Evolutionary conservation across 2,888 invertebrate genomes (phyloP), one percentile per base, ranked within the genome.

Genomic region (Aphelenchoides bicaudatus): DNA sequence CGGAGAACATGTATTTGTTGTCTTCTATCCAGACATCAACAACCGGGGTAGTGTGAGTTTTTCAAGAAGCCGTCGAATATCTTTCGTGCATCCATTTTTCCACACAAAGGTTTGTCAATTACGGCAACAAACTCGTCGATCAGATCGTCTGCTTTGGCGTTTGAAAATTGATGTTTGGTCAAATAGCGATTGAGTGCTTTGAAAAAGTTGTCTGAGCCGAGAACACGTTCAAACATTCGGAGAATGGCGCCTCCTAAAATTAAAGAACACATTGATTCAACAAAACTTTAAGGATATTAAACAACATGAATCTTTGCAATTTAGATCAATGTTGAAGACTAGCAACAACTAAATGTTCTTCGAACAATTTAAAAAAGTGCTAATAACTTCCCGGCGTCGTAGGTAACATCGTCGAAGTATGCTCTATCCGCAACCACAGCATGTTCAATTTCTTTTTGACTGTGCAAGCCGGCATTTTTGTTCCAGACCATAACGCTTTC

Each of bases 101-200:
- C 49, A 21, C 49, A 49, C 10, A 49, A 21, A 8, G 49, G 27
- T 39, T 53, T 37, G 25, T 1, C 2, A 1, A 28, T 49, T 27
- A 49, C 38, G 10, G n/a, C 21, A 10, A n/a, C 27, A 23, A 88
- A 83, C 28, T 85, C 84, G 47, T 84, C 82, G 90, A 91, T 90
- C 0, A 91, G 83, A 76, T 91, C 89, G 72, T 87, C 83, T 13
- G 86, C 87, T 62, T 87, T 88, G 10, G 88, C 87, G 78, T 86
- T 88, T 48, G 83, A 83, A 79, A 85, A 88, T 70, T 85, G 84
- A 74, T 86, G 86, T 30, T 82, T 83, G 60, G 83, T 85, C 59
- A 88, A 81, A 79, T 88, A 88, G 6, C 58, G 54, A 19, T 67
- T 70, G 34, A 68, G 53, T 23, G 62, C 68, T 10, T 1, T n/a